phyloP scores from a whole-genome alignment of 2,888 invertebrate species.

The Polydrusus pterygomalis region DNA sequence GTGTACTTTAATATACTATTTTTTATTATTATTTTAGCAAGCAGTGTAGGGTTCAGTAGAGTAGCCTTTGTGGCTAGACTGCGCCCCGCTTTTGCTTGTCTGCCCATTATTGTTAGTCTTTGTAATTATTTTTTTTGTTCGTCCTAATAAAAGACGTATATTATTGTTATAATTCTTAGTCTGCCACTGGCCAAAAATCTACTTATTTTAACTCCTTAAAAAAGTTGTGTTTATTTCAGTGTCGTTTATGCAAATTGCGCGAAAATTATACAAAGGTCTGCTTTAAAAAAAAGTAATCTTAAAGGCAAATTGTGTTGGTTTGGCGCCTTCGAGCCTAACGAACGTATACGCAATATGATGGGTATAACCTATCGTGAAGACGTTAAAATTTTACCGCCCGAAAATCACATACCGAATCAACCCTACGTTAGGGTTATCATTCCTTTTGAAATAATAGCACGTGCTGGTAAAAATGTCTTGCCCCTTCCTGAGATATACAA shows the following conservation, averaged over 20 bases:
- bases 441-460: conserved; percentile 47
- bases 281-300: neutral
- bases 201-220: neutral
- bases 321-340: conserved; percentile 26
- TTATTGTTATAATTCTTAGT: too few relatives aligned
- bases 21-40: too few relatives aligned
- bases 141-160: too few relatives aligned
- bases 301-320: conserved; percentile 24
- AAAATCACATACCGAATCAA: conserved; percentile 54
- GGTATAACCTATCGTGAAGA: conserved; percentile 48
- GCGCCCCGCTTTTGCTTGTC: too few relatives aligned
- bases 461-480: conserved; percentile 42
- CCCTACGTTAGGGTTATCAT: conserved; percentile 38
- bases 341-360: conserved; percentile 19
- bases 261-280: conserved; percentile 8
- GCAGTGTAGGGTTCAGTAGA: too few relatives aligned
- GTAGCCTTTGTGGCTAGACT: too few relatives aligned
- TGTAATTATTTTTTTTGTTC: too few relatives aligned
- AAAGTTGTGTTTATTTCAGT: neutral
- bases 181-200: too few relatives aligned
- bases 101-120: too few relatives aligned
- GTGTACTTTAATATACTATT: too few relatives aligned
- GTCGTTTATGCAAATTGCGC: neutral
- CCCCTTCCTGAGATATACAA: conserved; percentile 45
- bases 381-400: conserved; percentile 53